Evolutionary conservation across 1,140 invertebrate species (phyloP).

Genomic region (Parasteatoda tepidariorum): DNA sequence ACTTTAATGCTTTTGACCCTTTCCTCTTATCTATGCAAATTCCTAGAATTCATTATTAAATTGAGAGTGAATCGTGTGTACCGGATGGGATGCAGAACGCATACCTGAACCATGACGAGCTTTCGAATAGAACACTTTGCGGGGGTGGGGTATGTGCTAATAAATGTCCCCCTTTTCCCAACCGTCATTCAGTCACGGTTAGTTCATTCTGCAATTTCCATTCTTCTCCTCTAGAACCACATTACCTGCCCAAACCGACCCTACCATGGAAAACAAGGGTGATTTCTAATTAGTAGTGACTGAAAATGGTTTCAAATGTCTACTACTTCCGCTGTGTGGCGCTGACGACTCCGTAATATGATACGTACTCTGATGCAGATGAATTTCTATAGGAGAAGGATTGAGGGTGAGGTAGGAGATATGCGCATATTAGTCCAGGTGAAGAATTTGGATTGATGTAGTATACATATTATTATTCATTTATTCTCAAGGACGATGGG

Average conservation of each 20-base stretch:
- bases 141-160: neutral
- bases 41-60: neutral
- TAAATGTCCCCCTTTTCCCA: neutral
- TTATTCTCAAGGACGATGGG: too few relatives aligned
- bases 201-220: conserved; percentile 45
- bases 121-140: too few relatives aligned
- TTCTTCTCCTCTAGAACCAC: conserved; percentile 12
- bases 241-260: neutral
- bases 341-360: conserved; percentile 39
- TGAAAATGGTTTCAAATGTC: conserved; percentile 41
- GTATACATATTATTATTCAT: too few relatives aligned
- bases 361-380: conserved; percentile 13
- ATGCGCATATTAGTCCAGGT: too few relatives aligned
- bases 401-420: neutral
- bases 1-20: neutral
- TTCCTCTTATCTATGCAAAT: neutral
- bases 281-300: conserved; percentile 53
- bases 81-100: neutral
- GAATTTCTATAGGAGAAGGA: conserved; percentile 19
- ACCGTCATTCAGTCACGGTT: conserved; percentile 21
- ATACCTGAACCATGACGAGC: conserved; percentile 40
- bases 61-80: neutral
- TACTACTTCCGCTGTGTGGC: conserved; percentile 57
- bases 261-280: conserved; percentile 3
- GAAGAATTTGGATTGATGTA: too few relatives aligned